These are phyloP conservation scores for Paracyclopina nana DNA, from an alignment of 1,140 invertebrate species.

Conservation along the genomic window DNA sequence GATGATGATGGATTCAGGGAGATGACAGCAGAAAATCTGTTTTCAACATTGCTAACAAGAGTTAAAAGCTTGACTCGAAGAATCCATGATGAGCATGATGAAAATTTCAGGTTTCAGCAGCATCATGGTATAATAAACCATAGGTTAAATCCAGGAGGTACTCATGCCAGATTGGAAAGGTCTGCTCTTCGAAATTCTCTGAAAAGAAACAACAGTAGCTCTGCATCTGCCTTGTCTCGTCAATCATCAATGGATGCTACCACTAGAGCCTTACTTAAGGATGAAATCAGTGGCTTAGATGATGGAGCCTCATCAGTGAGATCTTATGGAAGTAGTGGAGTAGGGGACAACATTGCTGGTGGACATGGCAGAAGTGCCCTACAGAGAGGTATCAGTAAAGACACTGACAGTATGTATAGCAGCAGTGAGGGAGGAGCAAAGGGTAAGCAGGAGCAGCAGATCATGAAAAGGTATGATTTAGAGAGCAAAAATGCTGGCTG, in stretches of 20 bases:
- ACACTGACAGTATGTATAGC: no score
- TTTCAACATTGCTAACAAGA: slow-evolving; percentile 59
- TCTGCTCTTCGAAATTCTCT: slow-evolving; percentile 15
- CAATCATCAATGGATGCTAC: no score
- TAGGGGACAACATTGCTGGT: no score
- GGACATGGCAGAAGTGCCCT: no score
- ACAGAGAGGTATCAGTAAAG: no score
- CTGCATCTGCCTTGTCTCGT: background rate
- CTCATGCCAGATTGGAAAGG: slow-evolving; percentile 13
- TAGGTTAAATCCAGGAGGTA: slow-evolving; percentile 9
- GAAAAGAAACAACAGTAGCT: background rate
- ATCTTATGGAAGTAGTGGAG: no score
- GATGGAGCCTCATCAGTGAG: background rate
- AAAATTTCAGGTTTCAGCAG: slow-evolving; percentile 8
- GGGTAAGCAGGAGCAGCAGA: background rate
- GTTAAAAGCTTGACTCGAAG: slow-evolving; percentile 62
- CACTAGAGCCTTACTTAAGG: no score
- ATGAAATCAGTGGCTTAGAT: no score
- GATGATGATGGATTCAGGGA: slow-evolving; percentile 56
- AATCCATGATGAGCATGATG: slow-evolving; percentile 43
- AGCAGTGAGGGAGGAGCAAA: no score
- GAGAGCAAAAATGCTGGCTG: no score
- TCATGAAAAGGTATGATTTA: slow-evolving; percentile 3
- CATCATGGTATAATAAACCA: background rate
- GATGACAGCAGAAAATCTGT: slow-evolving; percentile 67